Base-by-base conservation (phyloP, 2,888 invertebrate genomes). In the Calephelis perditalis region DNA sequence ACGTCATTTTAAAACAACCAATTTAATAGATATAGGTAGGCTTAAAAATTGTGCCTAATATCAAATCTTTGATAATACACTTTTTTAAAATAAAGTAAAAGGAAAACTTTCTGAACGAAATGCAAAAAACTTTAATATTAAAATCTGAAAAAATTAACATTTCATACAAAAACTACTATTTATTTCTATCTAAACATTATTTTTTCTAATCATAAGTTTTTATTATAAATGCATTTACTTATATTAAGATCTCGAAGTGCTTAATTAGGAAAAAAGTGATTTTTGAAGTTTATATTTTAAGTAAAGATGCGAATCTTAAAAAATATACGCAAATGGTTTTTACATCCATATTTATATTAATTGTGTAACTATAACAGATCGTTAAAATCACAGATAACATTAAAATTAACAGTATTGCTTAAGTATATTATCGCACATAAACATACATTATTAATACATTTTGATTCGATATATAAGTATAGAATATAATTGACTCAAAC, bases 101-200 rank as follows among this genome's bases (percentile, higher is more conserved):
- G 35, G 49, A 52, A 10, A 7, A 26, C 35, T 52, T 52, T 52
- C 15, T 49, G 49, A 26, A 52, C 67, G 67, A 69, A 59, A 65
- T 65, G 68, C 70, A 66, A 68, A 60, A 61, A 67, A 71, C 62
- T 70, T 71, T 49, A 40, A 55, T 5, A 44, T 36, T 54, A 40
- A 56, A 45, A 59, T 44, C 45, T 15, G 45, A 55, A 56, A 60
- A 37, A 59, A 46, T 37, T 15, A 60, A 60, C 59, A 56, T 45
- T 60, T 56, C 11, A 56, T 60, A 60, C 55, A 60, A 60, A 60
- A 60, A 46, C 59, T 60, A 60, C 59, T 10, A 52, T 35, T 40
- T 40, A 26, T 52, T 26, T 52, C 52, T 52, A 52, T 26, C 26
- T 52, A 52, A 52, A 52, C 35, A 52, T 6, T 52, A 10, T 11